phyloP scores from a whole-genome alignment of 2,797 vertebrate species.

The Diplodus sargus region DNA sequence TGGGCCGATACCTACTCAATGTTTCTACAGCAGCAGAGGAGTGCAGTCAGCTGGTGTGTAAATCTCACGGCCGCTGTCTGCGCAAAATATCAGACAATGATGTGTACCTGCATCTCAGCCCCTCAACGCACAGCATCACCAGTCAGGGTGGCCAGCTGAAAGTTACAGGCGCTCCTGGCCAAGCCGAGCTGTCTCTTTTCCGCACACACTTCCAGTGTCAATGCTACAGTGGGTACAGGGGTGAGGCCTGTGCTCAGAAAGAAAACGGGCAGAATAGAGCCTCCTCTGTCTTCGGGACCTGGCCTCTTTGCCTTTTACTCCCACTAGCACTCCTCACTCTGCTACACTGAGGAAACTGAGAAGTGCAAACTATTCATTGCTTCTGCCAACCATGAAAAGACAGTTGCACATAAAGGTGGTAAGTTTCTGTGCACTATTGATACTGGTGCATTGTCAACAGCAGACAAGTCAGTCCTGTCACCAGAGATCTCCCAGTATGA shows the following conservation, averaged over 20 bases:
- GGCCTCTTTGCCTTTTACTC: slow-evolving; percentile 76
- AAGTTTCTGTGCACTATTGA: not conserved
- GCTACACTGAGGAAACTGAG: slow-evolving; percentile 75
- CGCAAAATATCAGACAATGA: slow-evolving; percentile 76
- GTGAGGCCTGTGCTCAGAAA: slow-evolving; percentile 77
- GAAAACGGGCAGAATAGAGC: slow-evolving; percentile 73
- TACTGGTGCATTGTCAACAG: slow-evolving; percentile 15
- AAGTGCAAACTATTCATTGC: slow-evolving; percentile 38
- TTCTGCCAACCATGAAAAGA: slow-evolving; percentile 38
- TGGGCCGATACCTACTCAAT: slow-evolving; percentile 87
- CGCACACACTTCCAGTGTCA: slow-evolving; percentile 85
- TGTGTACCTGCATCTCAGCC: slow-evolving; percentile 85
- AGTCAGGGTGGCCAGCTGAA: slow-evolving; percentile 67
- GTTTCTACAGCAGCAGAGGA: slow-evolving; percentile 84
- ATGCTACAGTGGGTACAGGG: slow-evolving; percentile 87
- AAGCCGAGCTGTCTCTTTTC: slow-evolving; percentile 71
- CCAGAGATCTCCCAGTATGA: slow-evolving; percentile 7
- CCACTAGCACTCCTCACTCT: slow-evolving; percentile 76
- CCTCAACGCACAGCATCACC: slow-evolving; percentile 78
- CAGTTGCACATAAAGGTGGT: slow-evolving; percentile 11
- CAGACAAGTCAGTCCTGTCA: slow-evolving; percentile 2
- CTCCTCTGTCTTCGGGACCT: slow-evolving; percentile 64
- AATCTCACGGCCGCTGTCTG: slow-evolving; percentile 84
- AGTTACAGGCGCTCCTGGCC: slow-evolving; percentile 72
- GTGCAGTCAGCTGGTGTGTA: slow-evolving; percentile 83